A percentile compares a stretch with the other conserved stretches of the same genome.
These are phyloP conservation scores for Prionailurus bengalensis DNA, from an alignment of 2,113 vertebrate genomes.

Conservation along the genomic window DNA sequence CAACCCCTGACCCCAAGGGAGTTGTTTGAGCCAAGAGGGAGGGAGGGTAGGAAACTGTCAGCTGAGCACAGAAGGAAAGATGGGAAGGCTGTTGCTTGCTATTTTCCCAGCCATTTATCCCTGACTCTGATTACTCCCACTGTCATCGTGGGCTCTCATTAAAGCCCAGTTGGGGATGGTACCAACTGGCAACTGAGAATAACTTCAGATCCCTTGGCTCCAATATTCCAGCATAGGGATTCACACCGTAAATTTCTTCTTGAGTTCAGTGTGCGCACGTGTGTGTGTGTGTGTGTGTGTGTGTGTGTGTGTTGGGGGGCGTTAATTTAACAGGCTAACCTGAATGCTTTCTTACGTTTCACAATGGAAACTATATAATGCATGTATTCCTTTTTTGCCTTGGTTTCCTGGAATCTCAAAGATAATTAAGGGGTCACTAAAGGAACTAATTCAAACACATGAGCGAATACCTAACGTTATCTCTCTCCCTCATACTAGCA, in stretches of 20 bases:
- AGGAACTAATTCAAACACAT: background rate
- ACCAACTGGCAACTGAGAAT: background rate
- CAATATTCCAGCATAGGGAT: background rate
- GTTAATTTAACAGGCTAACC: background rate
- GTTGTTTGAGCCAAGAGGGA: background rate
- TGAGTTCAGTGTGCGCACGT: background rate
- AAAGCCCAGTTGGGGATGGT: background rate
- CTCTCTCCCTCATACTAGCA: background rate
- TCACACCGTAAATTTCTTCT: background rate
- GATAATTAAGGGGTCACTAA: background rate
- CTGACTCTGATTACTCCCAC: background rate
- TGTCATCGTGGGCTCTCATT: background rate
- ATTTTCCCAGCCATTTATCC: background rate
- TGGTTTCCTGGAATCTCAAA: constrained; percentile 9
- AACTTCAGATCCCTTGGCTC: background rate
- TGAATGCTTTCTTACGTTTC: constrained; percentile 37
- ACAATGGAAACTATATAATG: background rate
- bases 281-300: background rate
- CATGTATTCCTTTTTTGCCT: background rate
- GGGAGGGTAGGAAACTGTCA: background rate
- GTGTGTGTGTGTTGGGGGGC: no score
- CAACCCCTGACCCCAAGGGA: background rate
- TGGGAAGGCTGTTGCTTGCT: background rate
- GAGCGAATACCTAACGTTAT: background rate
- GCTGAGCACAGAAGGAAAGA: background rate